Conservation (phyloP, 2,113 vertebrate species). For the Suncus etruscus region DNA sequence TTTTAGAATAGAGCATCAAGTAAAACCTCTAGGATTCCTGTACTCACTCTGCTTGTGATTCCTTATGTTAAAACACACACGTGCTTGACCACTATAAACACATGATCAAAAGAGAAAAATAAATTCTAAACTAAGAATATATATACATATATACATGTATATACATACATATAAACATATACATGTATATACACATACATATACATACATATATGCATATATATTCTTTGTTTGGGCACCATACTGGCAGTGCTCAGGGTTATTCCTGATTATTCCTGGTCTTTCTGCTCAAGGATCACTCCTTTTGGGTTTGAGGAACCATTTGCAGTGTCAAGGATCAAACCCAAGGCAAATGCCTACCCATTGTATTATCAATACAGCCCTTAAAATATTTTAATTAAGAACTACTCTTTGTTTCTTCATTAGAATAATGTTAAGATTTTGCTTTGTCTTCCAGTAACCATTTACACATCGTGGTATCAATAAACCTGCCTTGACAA, state of each 20-base stretch:
- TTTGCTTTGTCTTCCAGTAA: conserved; percentile 22
- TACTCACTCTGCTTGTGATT: background rate
- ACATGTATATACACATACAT: background rate
- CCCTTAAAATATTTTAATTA: background rate
- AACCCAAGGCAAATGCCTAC: no score
- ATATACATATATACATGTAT: background rate
- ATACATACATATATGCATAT: background rate
- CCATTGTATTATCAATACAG: no score
- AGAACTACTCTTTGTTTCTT: background rate
- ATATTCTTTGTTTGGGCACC: background rate
- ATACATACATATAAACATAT: no score
- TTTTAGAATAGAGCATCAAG: background rate
- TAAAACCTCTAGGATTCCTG: background rate
- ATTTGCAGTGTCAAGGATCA: no score
- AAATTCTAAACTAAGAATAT: no score
- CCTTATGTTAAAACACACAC: no score
- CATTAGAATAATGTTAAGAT: background rate
- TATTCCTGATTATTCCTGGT: no score
- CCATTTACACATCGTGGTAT: background rate
- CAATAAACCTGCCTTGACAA: background rate
- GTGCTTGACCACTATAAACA: no score
- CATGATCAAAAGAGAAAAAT: no score
- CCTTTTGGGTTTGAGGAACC: no score
- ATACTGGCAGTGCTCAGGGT: no score
- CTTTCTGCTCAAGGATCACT: no score